Base-by-base conservation (phyloP, 2,888 invertebrate genomes). In the Acrobasis repandana region DNA sequence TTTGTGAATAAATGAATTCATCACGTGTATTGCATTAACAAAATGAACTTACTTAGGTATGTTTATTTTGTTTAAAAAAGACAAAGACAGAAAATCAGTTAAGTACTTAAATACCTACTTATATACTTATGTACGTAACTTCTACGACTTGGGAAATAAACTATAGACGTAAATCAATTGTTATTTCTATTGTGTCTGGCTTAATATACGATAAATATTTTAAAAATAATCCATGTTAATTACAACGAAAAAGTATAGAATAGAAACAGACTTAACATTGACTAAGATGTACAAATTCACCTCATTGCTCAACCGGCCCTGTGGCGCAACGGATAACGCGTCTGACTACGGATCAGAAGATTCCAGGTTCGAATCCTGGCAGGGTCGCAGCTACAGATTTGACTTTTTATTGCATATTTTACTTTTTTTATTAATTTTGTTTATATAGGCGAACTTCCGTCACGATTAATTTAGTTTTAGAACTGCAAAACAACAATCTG, bases 261-360 rank as follows among this genome's bases (percentile, higher is more conserved):
- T n/a, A 14, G 11, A 14, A 43, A 14, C 14, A 43, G n/a, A 14
- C n/a, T 43, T 11, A 1, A 43, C 3, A 5, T 36, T 36, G 14
- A 9, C 36, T 43, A 46, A 20, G 15, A 49, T 47, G 0, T 9
- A 33, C 18, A 66, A 76, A 78, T 84, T 79, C 67, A 36, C 0
- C 0, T 0, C 0, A 0, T 0, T 0, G 0, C 0, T 0, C 63
- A 70, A 65, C 73, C 11, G 93, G 93, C 93, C 93, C 90, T 93
- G 93, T 93, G 93, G 93, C 93, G 93, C 93, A 93, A 93, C 83
- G 93, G 93, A 94, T 94, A 94, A 94, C 94, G 94, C 94, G 94
- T 94, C 94, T 94, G 94, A 94, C 94, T 94, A 94, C 94, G 94
- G 93, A 94, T 94, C 94, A 94, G 93, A 93, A 93, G 93, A 93